Evolutionary conservation across 64 coral and sea anemone species (phyloP).

Genomic region (Porites australiensis): DNA sequence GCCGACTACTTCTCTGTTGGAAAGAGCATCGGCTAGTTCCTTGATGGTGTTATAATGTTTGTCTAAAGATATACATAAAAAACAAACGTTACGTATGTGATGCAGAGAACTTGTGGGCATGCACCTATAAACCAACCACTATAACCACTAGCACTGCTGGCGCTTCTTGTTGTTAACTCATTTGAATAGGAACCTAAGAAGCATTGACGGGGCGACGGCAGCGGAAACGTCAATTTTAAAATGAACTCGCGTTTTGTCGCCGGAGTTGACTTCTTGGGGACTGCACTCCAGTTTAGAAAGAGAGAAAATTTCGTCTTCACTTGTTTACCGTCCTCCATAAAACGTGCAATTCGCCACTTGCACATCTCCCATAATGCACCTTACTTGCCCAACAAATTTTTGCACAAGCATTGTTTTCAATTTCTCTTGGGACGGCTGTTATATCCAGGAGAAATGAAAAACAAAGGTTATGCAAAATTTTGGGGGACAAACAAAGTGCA

Average conservation of each 20-base stretch:
- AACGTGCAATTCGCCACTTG: neutral
- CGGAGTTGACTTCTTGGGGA: neutral
- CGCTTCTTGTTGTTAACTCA: neutral
- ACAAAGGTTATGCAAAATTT: no score
- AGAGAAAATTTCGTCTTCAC: no score
- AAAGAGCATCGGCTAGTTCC: slow-evolving; percentile 34
- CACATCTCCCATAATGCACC: neutral
- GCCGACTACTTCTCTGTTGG: slow-evolving; percentile 31
- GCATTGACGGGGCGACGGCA: neutral
- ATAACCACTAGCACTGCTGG: neutral
- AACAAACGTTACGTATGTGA: neutral
- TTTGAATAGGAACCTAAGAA: neutral
- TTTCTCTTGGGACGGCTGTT: no score
- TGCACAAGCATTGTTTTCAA: no score
- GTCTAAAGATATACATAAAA: neutral
- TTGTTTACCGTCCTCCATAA: neutral
- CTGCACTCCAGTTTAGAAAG: no score
- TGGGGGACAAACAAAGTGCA: no score
- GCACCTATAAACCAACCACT: neutral
- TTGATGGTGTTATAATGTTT: slow-evolving; percentile 39
- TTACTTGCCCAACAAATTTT: neutral
- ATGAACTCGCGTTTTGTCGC: neutral
- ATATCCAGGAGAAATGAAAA: no score
- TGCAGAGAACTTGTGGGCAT: neutral
- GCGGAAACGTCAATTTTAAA: no score